A percentile compares a stretch with the other conserved stretches of the same genome.
Conservation (phyloP, 2,888 invertebrate genomes). For the Sinelater perroti region DNA sequence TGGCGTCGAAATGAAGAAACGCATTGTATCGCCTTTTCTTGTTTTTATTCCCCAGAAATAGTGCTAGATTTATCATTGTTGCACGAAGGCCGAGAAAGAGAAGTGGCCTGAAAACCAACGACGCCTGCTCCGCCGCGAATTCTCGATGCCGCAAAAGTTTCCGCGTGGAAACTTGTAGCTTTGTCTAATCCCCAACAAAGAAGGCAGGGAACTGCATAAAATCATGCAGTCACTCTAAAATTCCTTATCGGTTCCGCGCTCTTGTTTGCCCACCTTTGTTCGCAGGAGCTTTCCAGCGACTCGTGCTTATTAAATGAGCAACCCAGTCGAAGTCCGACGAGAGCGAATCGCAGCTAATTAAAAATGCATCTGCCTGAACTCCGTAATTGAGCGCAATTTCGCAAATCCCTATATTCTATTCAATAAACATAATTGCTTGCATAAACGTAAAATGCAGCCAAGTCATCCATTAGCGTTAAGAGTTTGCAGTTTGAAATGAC, state of each 20-base stretch:
- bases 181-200: conserved; percentile 8
- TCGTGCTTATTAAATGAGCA: no score
- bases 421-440: background rate
- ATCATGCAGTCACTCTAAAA: background rate
- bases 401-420: background rate
- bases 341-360: no score
- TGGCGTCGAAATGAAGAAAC: conserved; percentile 33
- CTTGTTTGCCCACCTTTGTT: no score
- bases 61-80: conserved; percentile 32
- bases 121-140: conserved; percentile 1
- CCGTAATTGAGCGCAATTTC: background rate
- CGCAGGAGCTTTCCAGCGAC: no score
- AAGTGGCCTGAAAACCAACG: conserved; percentile 21
- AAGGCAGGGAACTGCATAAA: background rate
- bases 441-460: background rate
- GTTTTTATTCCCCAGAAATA: conserved; percentile 31
- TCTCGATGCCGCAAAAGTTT: background rate
- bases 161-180: background rate
- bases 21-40: conserved; percentile 28
- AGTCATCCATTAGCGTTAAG: background rate
- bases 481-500: background rate
- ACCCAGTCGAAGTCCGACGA: no score
- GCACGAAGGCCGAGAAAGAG: conserved; percentile 11
- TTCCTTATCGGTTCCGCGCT: no score
- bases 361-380: no score